These are phyloP conservation scores for Phasia obesa DNA, from an alignment of 2,888 invertebrate species.

Conservation along the genomic window DNA sequence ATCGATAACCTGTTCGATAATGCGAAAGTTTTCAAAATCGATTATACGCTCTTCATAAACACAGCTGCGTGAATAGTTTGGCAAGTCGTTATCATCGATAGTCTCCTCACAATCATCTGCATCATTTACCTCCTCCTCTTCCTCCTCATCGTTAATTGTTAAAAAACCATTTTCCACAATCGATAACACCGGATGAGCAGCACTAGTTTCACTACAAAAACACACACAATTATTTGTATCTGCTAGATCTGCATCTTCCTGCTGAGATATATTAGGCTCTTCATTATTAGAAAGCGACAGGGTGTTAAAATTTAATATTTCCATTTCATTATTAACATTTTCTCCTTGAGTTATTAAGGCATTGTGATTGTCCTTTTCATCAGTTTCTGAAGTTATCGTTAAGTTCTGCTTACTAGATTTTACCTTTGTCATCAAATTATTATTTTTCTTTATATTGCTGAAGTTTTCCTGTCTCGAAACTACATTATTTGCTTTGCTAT, in stretches of 20 bases:
- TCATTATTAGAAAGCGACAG: background rate
- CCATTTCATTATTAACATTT: background rate
- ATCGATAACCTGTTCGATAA: slow-evolving; percentile 79
- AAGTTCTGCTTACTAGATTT: background rate
- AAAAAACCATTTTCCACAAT: slow-evolving; percentile 48
- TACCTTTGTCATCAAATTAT: background rate
- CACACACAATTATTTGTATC: slow-evolving; percentile 39
- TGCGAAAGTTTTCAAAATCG: slow-evolving; percentile 78
- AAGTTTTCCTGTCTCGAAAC: background rate
- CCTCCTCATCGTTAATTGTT: background rate
- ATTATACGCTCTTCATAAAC: slow-evolving; percentile 75
- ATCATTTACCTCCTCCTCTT: background rate
- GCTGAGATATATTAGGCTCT: background rate
- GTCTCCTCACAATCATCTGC: background rate
- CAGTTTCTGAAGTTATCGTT: background rate
- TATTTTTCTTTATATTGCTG: background rate
- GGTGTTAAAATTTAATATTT: background rate
- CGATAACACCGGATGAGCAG: slow-evolving; percentile 21
- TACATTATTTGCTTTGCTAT: background rate
- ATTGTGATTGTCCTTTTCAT: background rate
- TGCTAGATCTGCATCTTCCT: background rate
- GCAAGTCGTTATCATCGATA: slow-evolving; percentile 59
- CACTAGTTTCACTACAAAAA: slow-evolving; percentile 28
- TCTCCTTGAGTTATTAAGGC: background rate
- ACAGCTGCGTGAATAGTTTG: slow-evolving; percentile 67